Evolutionary conservation across 2,797 vertebrate genomes (phyloP), one percentile per base, ranked within the genome.

Genomic region (Myotis vivesi): DNA sequence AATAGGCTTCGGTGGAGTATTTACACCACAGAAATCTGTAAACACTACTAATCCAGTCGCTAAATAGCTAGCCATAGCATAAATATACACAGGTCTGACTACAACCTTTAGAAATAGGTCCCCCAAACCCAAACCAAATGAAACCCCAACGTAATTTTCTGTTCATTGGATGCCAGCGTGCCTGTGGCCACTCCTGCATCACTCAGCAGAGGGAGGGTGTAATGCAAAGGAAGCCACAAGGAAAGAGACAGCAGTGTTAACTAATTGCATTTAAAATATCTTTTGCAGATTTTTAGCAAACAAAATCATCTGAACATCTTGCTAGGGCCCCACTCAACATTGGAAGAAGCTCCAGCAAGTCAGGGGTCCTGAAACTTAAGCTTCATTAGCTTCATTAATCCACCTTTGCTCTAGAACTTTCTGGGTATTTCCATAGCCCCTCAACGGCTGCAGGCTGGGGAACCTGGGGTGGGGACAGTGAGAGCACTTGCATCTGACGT

Each of bases 81-180:
- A 81, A 64, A 30, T 17, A n/a, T 8, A 25, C 51, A 92, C 49
- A 91, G 83, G 38, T 44, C 33, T 28, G 13, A 85, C 49, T 41
- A 44, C 28, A 25, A 15, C 1, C 23, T 36, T 6, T 8, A 59
- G 22, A 90, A 80, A 71, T 16, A 30, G 3, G 12, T 7, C 16
- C 75, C 46, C 69, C 53, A 57, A 92, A 76, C 30, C 76, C 87
- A 83, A 75, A 28, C 22, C 57, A 80, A 89, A 76, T 13, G 68
- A 92, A 69, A 59, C 55, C 49, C 25, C 57, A 62, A 20, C 36
- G 59, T 64, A 30, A 6, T 44, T 64, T 53, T 55, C 79, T 53
- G 66, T 85, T 59, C 20, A 25, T 83, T 69, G 53, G 57, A 49
- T 15, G 51, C 19, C 51, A 5, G 23, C 55, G 12, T 46, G 11